phyloP scores from a whole-genome alignment of 1,140 invertebrate species.

The Ridgeia piscesae region DNA sequence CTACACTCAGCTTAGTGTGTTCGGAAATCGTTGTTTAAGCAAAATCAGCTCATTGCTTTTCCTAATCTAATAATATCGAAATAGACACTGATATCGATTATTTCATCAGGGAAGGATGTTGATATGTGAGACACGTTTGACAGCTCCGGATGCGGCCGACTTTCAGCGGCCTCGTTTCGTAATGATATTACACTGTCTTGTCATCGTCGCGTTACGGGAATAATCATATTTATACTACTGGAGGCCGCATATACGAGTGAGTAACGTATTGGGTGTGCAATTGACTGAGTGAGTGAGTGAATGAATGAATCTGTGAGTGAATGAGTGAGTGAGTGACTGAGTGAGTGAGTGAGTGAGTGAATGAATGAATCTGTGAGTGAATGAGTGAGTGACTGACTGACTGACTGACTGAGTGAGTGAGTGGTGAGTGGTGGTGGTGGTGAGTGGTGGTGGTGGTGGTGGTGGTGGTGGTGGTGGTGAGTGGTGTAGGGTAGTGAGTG shows the following conservation, averaged over 20 bases:
- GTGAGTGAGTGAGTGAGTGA: not conserved
- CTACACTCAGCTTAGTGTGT: not conserved
- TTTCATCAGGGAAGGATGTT: not conserved
- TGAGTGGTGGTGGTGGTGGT: slow-evolving; percentile 6
- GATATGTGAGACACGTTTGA: not conserved
- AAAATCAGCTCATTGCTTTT: not conserved
- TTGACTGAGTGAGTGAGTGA: not conserved
- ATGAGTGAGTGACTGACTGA: slow-evolving; percentile 12
- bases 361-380: not conserved
- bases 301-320: not conserved
- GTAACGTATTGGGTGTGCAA: not conserved
- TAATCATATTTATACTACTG: not conserved
- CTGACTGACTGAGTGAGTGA: not conserved
- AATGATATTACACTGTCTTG: not conserved
- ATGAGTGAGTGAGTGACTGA: slow-evolving; percentile 6
- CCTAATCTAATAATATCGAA: not conserved
- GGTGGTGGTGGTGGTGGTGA: not conserved
- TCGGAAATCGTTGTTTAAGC: not conserved
- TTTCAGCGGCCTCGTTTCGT: not conserved
- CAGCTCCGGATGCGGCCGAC: not conserved
- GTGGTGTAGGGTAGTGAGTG: no score
- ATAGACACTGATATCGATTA: not conserved
- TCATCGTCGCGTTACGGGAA: not conserved
- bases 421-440: not conserved
- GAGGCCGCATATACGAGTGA: no score